Conservation (phyloP, 2,797 vertebrate species). For the Vespertilio murinus region DNA sequence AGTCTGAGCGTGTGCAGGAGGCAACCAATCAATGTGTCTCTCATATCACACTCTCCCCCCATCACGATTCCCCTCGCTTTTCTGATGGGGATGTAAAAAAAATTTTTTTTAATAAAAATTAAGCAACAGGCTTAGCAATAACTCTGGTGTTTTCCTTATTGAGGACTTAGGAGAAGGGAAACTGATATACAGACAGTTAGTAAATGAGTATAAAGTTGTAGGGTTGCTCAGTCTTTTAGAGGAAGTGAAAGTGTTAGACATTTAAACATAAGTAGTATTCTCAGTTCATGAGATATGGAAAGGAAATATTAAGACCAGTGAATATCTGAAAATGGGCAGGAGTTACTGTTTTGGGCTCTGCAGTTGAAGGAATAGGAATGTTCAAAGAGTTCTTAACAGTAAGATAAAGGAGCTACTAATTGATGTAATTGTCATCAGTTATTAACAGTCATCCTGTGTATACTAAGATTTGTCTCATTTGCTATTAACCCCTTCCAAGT, state of each 20-base stretch:
- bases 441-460: neutral
- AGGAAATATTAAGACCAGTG: neutral
- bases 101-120: no score
- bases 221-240: neutral
- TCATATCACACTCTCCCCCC: neutral
- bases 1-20: neutral
- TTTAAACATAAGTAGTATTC: neutral
- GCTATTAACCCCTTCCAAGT: neutral
- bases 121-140: neutral
- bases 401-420: neutral
- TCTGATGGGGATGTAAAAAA: no score
- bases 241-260: neutral
- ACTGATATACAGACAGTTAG: neutral
- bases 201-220: neutral
- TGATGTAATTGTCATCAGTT: neutral
- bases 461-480: neutral
- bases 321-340: neutral
- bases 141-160: slow-evolving; percentile 1
- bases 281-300: slow-evolving; percentile 51
- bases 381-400: neutral
- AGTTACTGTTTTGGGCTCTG: neutral
- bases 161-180: neutral
- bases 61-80: neutral
- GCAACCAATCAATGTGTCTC: neutral
- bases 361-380: slow-evolving; percentile 2